Base-by-base conservation (phyloP, 2,888 invertebrate species). In the Drosophila prolongata region DNA sequence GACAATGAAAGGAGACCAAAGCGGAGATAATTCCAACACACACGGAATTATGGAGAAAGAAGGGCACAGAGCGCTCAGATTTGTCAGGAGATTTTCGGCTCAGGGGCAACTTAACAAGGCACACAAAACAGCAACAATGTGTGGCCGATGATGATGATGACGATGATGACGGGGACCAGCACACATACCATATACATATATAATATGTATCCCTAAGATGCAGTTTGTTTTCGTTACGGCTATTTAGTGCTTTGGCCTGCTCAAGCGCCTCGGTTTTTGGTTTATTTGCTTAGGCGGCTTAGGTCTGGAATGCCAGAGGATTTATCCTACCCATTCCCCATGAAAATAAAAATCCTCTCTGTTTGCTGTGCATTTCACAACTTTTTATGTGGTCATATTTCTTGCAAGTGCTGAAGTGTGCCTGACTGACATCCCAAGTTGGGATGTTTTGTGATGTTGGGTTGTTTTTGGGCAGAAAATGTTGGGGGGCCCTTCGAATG, bases 301-400 rank as follows among this genome's bases (percentile, higher is more conserved):
- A 81, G 64, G 60, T 52, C 44, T n/a, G 11, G 27, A 49, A 59
- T 57, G 58, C 40, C n/a, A 19, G 55, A 27, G 58, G 58, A 58
- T 24, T 59, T 58, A 59, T 59, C 58, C 58, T 47, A 47, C 47
- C 47, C 47, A 34, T 34, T 6, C 16, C 30, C n/a, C 11, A 47
- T 34, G 30, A 34, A 47, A 30, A 58, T n/a, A 13, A 19, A 49
- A 49, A 35, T 65, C 56, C 65, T 53, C 14, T 30, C 19, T 44
- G 61, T 57, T 52, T 75, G 75, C 58, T 73, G 68, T 70, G 67
- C 77, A 77, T 81, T 81, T 84, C 71, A 72, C 75, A 68, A 68
- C 52, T 70, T 87, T 85, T 83, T 81, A 87, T 78, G 82, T 85
- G 83, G 76, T 69, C 76, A 81, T 84, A 87, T 81, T 79, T 82